Conservation (phyloP, 2,888 invertebrate species). For the Neoaliturus tenellus region DNA sequence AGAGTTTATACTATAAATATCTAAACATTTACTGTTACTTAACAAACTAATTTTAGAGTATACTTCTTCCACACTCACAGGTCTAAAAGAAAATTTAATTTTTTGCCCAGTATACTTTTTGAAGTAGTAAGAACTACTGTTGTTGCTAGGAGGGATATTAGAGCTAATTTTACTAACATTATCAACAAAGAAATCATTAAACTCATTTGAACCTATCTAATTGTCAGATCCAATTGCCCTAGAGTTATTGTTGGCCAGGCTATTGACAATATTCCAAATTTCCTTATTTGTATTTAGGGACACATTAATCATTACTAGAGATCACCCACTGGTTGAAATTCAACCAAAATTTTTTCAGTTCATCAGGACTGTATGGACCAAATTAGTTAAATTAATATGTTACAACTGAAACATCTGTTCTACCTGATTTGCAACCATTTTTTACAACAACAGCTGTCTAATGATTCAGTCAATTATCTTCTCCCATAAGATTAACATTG, state of each 20-base stretch:
- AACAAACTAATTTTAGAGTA: background rate
- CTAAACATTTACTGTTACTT: background rate
- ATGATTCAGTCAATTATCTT: no score
- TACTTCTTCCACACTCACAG: background rate
- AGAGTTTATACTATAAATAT: no score
- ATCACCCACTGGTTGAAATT: no score
- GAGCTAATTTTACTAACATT: background rate
- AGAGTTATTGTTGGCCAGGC: background rate
- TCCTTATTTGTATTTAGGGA: background rate
- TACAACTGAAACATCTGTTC: no score
- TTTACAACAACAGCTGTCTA: no score
- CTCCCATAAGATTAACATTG: no score
- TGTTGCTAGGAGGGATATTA: background rate
- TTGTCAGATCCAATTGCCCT: background rate
- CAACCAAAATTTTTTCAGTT: no score
- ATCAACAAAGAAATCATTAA: conserved; percentile 8
- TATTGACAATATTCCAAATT: background rate
- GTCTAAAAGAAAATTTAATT: background rate
- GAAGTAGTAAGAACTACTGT: background rate
- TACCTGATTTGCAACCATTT: no score
- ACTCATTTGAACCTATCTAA: background rate
- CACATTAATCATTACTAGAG: no score
- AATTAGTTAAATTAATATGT: no score
- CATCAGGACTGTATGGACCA: no score
- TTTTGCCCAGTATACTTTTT: background rate